Evolutionary conservation across 2,113 vertebrate species (phyloP), one percentile per base, ranked within the genome.

Genomic region (Callaeas wilsoni): DNA sequence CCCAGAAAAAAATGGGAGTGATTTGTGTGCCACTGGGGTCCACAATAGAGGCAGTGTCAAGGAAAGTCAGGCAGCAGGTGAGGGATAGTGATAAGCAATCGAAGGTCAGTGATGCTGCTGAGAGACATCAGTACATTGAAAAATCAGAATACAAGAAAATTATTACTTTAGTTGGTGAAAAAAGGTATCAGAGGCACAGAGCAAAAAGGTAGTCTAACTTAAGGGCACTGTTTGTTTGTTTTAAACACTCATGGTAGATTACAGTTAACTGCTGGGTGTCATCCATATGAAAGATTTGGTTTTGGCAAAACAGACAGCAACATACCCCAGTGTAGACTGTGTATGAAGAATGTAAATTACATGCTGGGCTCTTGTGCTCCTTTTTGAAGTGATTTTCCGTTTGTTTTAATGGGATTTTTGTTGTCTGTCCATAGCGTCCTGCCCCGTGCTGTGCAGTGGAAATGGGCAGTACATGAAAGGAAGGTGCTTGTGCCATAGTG

Each of bases 401-500:
- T 70, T 49, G 17, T 26, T 90, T 41, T 87, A 62, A 55, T 35
- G 30, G 16, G 56, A 6, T 62, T 75, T 79, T 42, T 60, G 0
- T 32, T 26, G 6, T 62, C 7, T 95, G 41, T 91, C 82, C 35
- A 3, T 94, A 99, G 99, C 99, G 0, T 99, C 99, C 92, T 99
- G 99, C 96, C 99, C 99, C 0, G 99, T 99, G 93, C 98, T 99
- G 67, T 99, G 99, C 98, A 99, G 99, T 6, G 99, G 99, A 27
- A 99, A 99, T 0, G 99, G 99, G 69, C 99, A 99, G 95, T 99
- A 99, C 97, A 98, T 99, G 97, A 99, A 99, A 97, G 99, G 99
- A 49, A 98, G 99, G 84, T 99, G 99, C 94, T 96, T 99, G 97
- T 99, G 99, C 97, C 99, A 99, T 94, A 99, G 99, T 1, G 99